Base-by-base conservation (phyloP, 2,888 invertebrate species). In the Odontomyia ornata region DNA sequence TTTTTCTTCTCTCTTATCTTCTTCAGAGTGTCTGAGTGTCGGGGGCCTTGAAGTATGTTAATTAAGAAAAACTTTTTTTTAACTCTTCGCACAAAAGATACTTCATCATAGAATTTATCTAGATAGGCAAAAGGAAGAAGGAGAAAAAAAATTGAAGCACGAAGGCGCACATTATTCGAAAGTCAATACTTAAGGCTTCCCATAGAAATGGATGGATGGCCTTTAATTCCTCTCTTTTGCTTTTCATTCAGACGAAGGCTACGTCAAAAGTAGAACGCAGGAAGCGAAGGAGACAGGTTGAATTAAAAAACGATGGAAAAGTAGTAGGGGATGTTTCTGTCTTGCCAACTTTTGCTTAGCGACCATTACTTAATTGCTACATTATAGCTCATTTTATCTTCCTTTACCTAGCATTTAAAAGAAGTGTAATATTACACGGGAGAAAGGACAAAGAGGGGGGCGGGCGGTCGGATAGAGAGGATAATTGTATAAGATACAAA, bases 351-450 rank as follows among this genome's bases (percentile, higher is more conserved):
- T 52, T 52, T 52, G 52, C 52, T 52, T 4, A 18, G 18, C 52
- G 52, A 52, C 57, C 57, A 60, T 60, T 60, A 60, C 57, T 25
- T 60, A 60, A 60, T 60, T 60, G 21, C 57, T 60, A 60, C 57
- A 60, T 25, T 60, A 25, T 60, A 60, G 57, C 57, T 21, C 25
- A 60, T 60, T 60, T 60, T 25, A 60, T 60, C 57, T 25, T 21
- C 18, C 57, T 4, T 9, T 18, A 60, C 25, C 25, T 60, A 13
- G 7, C 13, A 52, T 52, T 18, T 60, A 25, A 25, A 60, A 60
- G 57, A 60, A 60, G 57, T 60, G 57, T 60, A 60, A 60, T 60
- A 18, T 60, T 60, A 60, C 57, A 60, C 57, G 57, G 57, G 25
- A 23, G 57, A 60, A 60, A 60, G 23, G 57, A 23, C 57, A 60